phyloP scores from a whole-genome alignment of 2,888 invertebrate species.

The Melanophora roralis region DNA sequence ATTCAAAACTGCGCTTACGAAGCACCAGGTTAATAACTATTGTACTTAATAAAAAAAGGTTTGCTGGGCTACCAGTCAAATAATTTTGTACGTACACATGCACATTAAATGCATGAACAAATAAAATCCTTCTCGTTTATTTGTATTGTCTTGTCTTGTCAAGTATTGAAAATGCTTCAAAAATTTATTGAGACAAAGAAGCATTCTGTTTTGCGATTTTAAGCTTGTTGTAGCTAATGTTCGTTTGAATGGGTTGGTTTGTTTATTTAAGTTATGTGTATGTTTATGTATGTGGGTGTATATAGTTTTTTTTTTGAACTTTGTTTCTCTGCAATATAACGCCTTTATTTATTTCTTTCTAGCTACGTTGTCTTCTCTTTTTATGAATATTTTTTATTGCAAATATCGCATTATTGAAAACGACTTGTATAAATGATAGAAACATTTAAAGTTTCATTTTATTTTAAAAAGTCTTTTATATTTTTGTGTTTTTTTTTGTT shows the following conservation, averaged over 20 bases:
- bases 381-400: neutral
- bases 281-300: no score
- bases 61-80: no score
- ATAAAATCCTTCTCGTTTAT: no score
- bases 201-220: neutral
- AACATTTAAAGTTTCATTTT: slow-evolving; percentile 14
- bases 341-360: neutral
- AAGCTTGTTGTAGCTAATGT: slow-evolving; percentile 11
- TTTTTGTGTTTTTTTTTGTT: no score
- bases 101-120: no score
- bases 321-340: neutral
- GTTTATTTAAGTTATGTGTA: no score
- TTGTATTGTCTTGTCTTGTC: neutral
- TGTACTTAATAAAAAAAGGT: no score
- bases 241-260: neutral
- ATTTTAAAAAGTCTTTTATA: neutral
- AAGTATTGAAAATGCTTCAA: neutral
- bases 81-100: neutral
- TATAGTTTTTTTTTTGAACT: neutral
- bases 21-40: no score
- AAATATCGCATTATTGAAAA: neutral
- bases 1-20: no score
- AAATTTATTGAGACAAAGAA: neutral
- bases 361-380: neutral
- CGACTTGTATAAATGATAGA: neutral